phyloP scores from a whole-genome alignment of 2,888 invertebrate genomes.

The Clunio marinus region DNA sequence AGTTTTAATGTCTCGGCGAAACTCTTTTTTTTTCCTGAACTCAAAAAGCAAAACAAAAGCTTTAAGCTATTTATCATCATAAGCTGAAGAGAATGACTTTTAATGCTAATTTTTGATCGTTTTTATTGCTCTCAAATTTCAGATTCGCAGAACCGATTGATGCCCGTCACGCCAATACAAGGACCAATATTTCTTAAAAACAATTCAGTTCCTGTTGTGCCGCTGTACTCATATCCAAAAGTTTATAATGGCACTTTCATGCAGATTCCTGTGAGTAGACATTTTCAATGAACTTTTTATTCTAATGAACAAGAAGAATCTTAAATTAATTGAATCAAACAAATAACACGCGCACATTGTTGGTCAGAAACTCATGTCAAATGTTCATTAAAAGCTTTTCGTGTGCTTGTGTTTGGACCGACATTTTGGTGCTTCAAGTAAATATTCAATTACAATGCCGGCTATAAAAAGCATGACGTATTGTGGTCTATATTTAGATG shows the following conservation, averaged over 20 bases:
- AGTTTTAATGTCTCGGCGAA: too few species aligned
- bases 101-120: neutral
- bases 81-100: neutral
- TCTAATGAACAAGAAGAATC: too few species aligned
- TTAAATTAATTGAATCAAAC: neutral
- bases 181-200: conserved; percentile 84
- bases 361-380: neutral
- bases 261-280: conserved; percentile 79
- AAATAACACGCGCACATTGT: neutral
- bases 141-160: conserved; percentile 48
- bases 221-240: conserved; percentile 78
- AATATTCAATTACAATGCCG: neutral
- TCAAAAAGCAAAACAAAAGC: neutral
- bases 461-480: conserved; percentile 9
- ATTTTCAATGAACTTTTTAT: neutral
- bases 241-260: conserved; percentile 81
- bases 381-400: neutral
- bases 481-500: conserved; percentile 9
- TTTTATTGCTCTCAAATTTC: conserved; percentile 40
- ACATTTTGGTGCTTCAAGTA: neutral
- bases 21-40: too few species aligned
- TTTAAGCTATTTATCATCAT: conserved; percentile 21
- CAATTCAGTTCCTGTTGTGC: conserved; percentile 81
- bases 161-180: conserved; percentile 76
- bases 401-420: neutral